Evolutionary conservation across 2,113 vertebrate species (phyloP).

Genomic region (Pelecanoides urinatrix): DNA sequence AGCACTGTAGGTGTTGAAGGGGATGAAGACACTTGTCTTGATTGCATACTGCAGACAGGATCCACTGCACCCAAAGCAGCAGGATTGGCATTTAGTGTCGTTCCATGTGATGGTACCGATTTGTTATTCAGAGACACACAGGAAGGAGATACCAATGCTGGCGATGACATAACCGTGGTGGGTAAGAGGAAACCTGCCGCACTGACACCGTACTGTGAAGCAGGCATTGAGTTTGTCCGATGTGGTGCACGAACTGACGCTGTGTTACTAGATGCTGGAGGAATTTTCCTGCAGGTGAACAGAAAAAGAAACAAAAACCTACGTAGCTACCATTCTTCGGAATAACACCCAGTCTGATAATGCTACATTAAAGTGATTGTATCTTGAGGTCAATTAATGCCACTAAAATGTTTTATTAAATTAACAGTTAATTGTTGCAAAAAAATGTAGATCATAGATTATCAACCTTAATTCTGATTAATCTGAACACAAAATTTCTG

Average conservation of each 20-base stretch:
- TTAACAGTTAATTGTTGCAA: not conserved
- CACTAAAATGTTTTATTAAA: not conserved
- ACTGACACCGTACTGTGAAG: constrained; percentile 76
- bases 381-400: not conserved
- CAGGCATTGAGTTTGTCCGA: constrained; percentile 81
- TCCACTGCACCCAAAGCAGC: constrained; percentile 83
- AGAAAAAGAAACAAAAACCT: not conserved
- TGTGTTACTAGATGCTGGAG: constrained; percentile 85
- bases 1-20: constrained; percentile 94
- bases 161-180: constrained; percentile 78
- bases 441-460: not conserved
- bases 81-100: constrained; percentile 90
- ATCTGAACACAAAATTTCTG: not conserved
- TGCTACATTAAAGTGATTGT: not conserved
- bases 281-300: constrained; percentile 86
- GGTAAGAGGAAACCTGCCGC: constrained; percentile 83
- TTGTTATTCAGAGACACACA: constrained; percentile 83
- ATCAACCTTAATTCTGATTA: not conserved
- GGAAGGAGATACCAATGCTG: constrained; percentile 73
- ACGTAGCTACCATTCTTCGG: not conserved
- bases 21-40: constrained; percentile 93
- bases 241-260: constrained; percentile 78
- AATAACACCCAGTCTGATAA: not conserved
- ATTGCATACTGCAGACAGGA: constrained; percentile 88
- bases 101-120: constrained; percentile 89